Base-by-base conservation (phyloP, 2,797 vertebrate genomes). In the Enteromius thamalakanensis region DNA sequence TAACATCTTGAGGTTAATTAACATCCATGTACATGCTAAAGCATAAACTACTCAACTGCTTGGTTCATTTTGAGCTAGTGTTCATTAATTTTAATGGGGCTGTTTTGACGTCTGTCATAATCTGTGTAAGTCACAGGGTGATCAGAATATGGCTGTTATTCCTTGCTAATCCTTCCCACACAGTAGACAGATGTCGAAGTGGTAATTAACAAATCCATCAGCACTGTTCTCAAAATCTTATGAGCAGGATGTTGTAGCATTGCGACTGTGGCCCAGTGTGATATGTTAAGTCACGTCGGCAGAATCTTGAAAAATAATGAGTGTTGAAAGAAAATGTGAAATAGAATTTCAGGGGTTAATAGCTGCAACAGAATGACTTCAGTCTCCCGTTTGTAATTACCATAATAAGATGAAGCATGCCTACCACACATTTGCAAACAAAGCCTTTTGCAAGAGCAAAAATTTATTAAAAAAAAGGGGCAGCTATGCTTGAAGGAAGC, bases 201-300 rank as follows among this genome's bases (percentile, higher is more conserved):
- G 86, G 87, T 93, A 94, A 93, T 93, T 94, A 94, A 91, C 91
- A 92, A 92, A 91, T 92, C 92, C 92, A 90, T 17, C 60, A 77
- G 89, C 86, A 81, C 91, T 76, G 86, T 90, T 55, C 71, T 32
- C 34, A 84, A 85, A 78, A 83, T 89, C 87, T 90, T 85, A 15
- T 84, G 82, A 80, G 84, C 65, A 71, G 79, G 51, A 79, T 21
- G 86, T 80, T 60, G 45, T 37, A 51, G 42, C 26, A 40, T 29
- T 26, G 23, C 37, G 69, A 79, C 58, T 23, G 6, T 70, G 72
- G 58, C 68, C 74, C 88, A 84, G 76, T 21, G 60, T 87, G 64
- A 79, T 81, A 76, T 76, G 80, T 81, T 86, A 86, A 85, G 82
- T 83, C 81, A 84, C 77, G 80, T 77, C 34, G 53, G 34, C 40